Evolutionary conservation across 2,888 invertebrate genomes (phyloP), one percentile per base, ranked within the genome.

Genomic region (Leptopterna dolabrata): DNA sequence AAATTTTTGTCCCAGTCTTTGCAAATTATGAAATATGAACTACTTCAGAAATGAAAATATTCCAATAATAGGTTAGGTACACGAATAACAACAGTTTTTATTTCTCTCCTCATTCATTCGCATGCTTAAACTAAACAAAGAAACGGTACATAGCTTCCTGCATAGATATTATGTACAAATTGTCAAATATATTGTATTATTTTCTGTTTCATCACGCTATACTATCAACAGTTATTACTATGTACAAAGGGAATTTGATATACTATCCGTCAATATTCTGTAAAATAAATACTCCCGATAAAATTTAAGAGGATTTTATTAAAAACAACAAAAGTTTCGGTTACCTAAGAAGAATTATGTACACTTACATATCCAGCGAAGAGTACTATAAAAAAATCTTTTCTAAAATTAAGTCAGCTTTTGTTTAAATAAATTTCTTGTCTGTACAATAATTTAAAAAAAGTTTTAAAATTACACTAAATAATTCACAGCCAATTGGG

Each of bases 401-500:
- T 76, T 19, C 41, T 30, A 30, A 76, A 41, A 30, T 76, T 41
- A 36, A 76, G 30, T 76, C 30, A 16, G 73, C 7, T 14, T 76
- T 76, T 71, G 27, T 76, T 41, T 63, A 63, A 63, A 63, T 63
- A 63, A 63, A 63, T 63, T 63, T 63, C 4, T 70, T 84, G 71
- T 85, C 71, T 85, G 71, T 85, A 85, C 85, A 85, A 85, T 85
- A 85, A 76, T 85, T n/a, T 73, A 73, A 86, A 73, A 47, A 76
- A 71, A 11, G 30, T 47, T 71, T 84, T 45, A 85, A 85, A 73
- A 76, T 85, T 76, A 86, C 55, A 76, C 76, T 86, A 86, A 78
- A 86, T 86, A 78, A 86, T 27, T 86, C 86, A 86, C 86, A 86
- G 86, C 86, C 86, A 86, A 76, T 85, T 78, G 86, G 76, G 86